phyloP scores from a whole-genome alignment of 2,113 vertebrate genomes.

The Mus musculus region DNA sequence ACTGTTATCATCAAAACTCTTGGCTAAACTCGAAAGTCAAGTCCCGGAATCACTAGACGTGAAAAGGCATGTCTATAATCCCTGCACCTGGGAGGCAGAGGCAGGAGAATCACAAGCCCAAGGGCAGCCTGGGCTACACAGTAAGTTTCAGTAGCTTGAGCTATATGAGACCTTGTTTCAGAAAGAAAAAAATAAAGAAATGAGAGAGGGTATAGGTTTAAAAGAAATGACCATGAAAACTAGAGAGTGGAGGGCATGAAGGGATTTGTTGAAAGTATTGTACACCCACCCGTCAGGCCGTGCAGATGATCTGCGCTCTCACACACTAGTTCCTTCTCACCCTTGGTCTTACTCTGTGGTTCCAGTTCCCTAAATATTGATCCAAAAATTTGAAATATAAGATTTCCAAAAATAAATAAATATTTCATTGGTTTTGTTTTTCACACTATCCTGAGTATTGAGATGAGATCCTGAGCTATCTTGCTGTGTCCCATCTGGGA shows the following conservation, averaged over 20 bases:
- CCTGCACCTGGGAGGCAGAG: neutral
- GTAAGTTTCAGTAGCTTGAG: neutral
- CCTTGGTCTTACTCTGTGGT: neutral
- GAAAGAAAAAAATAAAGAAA: neutral
- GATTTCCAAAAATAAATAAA: neutral
- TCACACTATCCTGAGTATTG: too few relatives aligned
- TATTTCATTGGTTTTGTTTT: neutral
- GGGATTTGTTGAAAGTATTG: neutral
- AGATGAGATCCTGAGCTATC: neutral
- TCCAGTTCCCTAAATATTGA: neutral
- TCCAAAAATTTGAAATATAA: neutral
- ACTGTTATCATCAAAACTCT: neutral
- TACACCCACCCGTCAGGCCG: neutral
- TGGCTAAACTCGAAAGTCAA: slow-evolving; percentile 35
- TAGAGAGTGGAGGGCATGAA: neutral
- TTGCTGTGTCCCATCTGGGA: neutral
- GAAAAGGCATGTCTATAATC: neutral
- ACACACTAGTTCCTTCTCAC: neutral
- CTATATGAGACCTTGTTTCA: neutral
- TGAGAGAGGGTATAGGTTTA: neutral
- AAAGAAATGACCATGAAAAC: neutral
- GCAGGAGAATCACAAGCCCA: neutral
- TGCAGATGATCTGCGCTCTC: neutral
- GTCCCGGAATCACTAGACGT: neutral
- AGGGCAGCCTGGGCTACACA: neutral